phyloP scores from a whole-genome alignment of 2,113 vertebrate species.

The Barnardius zonarius region DNA sequence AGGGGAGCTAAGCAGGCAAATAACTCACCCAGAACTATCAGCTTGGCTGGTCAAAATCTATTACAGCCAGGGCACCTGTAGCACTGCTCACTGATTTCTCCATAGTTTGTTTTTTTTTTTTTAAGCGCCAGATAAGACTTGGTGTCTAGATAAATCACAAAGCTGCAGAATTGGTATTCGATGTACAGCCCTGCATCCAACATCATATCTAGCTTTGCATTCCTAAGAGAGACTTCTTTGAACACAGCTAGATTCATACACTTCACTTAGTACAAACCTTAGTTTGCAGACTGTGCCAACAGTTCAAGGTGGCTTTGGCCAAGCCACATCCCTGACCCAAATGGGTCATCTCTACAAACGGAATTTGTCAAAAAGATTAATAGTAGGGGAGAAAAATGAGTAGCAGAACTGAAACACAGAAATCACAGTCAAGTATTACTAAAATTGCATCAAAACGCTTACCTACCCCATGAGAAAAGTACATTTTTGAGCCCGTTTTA shows the following conservation, averaged over 20 bases:
- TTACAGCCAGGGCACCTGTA: too few species aligned
- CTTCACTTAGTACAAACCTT: background rate
- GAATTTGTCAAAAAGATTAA: background rate
- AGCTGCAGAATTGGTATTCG: background rate
- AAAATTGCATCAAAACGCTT: background rate
- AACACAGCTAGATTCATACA: background rate
- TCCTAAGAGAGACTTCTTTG: background rate
- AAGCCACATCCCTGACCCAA: accelerated
- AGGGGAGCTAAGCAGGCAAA: background rate
- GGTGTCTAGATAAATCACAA: background rate
- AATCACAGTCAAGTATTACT: accelerated
- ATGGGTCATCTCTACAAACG: background rate
- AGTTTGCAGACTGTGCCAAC: background rate
- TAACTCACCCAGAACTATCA: background rate
- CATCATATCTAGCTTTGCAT: background rate
- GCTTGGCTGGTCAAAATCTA: background rate
- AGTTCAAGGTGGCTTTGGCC: background rate
- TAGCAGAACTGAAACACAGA: background rate
- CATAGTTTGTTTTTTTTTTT: background rate
- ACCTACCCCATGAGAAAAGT: background rate
- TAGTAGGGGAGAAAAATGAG: accelerated
- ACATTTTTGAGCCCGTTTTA: background rate
- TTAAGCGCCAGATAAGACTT: background rate
- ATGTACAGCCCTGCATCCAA: accelerated
- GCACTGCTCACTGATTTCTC: background rate